phyloP scores from a whole-genome alignment of 2,888 invertebrate genomes.

The Tipula vernalis region DNA sequence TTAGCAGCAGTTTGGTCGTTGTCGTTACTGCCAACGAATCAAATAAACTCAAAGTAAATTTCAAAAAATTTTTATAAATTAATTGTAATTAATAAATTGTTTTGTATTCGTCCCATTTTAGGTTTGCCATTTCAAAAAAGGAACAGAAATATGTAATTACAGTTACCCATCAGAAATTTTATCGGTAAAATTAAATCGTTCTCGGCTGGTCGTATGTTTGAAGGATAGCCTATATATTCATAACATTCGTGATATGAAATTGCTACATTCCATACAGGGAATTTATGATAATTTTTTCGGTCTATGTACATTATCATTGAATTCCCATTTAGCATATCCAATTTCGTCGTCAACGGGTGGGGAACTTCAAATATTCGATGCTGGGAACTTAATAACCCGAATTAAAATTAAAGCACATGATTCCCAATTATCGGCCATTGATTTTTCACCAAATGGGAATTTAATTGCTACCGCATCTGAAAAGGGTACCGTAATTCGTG shows the following conservation, averaged over 20 bases:
- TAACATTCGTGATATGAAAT: conserved; percentile 35
- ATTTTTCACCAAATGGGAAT: conserved; percentile 31
- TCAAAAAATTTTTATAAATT: not conserved
- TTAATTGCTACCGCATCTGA: conserved; percentile 34
- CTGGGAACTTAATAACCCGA: conserved; percentile 25
- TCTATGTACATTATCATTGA: conserved; percentile 30
- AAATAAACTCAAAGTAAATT: conserved; percentile 30
- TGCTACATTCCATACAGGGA: conserved; percentile 32
- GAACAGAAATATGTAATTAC: conserved; percentile 35
- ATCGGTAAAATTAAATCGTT: conserved; percentile 33
- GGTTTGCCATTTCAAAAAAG: conserved; percentile 31
- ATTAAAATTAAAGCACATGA: conserved; percentile 32
- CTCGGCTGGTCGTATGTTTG: conserved; percentile 28
- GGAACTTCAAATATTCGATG: conserved; percentile 32
- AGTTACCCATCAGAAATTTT: conserved; percentile 33
- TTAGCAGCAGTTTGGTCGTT: conserved; percentile 33
- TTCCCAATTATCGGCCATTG: conserved; percentile 30
- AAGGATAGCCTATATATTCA: conserved; percentile 34
- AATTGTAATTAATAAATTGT: not conserved
- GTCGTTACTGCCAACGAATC: conserved; percentile 32
- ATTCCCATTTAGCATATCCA: conserved; percentile 34
- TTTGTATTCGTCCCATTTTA: not conserved
- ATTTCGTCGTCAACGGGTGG: conserved; percentile 23
- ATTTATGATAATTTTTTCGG: conserved; percentile 31
- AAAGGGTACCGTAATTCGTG: conserved; percentile 35